Evolutionary conservation across 2,888 invertebrate genomes (phyloP), one percentile per base, ranked within the genome.

Genomic region (Drosophila dives): DNA sequence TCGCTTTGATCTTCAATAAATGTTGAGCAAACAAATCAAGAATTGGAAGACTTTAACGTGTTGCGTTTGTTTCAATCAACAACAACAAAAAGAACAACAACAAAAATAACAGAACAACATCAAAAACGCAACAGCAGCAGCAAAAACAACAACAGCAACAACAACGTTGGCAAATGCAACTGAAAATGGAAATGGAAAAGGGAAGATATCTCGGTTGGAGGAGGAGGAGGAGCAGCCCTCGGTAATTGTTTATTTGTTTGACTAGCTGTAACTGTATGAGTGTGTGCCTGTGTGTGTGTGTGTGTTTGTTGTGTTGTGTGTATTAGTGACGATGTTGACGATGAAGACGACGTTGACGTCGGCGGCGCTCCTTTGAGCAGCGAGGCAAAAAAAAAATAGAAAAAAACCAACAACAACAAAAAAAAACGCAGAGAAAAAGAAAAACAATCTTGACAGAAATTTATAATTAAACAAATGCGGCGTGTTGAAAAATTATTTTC

Each of bases 401-500:
- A 12, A 17, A 1, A 20, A 20, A 29, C 29, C 29, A 29, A 29
- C 29, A 3, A n/a, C n/a, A n/a, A n/a, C n/a, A 29, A 26, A n/a
- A 12, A 8, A 17, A 33, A 29, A 32, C 33, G 17, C 29, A 49
- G 58, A n/a, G 32, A n/a, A 23, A 38, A 42, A 64, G 63, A 50
- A 72, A 75, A 83, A 75, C 75, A 80, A 75, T 86, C 86, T 86
- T 86, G 86, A 86, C 86, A 88, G 86, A 86, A 84, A 88, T 86
- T 88, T 86, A 86, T 88, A 86, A 86, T 86, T 86, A 88, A 86
- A 86, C 89, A 86, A 86, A 86, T 86, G 88, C 86, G 72, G 81
- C 69, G 83, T 76, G 81, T 81, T 85, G 85, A 72, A 80, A 85
- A 85, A 82, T 85, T 72, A 87, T 87, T 83, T 87, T 79, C 79